A percentile compares a stretch with the other conserved stretches of the same genome.
Evolutionary conservation across 2,113 vertebrate genomes (phyloP).

Genomic region (Opisthocomus hoazin): DNA sequence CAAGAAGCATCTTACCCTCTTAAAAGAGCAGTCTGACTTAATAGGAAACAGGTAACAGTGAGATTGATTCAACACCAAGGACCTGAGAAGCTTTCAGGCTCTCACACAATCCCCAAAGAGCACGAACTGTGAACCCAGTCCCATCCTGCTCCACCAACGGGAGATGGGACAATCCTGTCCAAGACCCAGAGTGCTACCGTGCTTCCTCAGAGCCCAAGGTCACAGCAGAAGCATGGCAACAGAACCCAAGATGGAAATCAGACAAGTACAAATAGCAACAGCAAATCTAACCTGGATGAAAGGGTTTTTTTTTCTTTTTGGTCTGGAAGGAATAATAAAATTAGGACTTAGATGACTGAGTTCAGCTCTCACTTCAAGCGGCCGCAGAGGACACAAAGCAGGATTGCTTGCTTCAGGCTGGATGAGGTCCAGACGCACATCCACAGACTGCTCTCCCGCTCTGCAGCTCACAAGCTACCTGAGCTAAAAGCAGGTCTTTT

Average conservation of each 20-base stretch:
- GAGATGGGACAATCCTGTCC: neutral
- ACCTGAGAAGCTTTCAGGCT: neutral
- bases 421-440: neutral
- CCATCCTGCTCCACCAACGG: neutral
- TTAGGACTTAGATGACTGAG: neutral
- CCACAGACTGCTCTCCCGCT: neutral
- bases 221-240: neutral
- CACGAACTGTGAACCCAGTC: neutral
- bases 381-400: neutral
- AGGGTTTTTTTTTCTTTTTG: neutral
- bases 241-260: neutral
- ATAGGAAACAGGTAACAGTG: neutral
- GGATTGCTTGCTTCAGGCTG: neutral
- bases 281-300: neutral
- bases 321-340: neutral
- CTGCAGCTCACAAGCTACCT: neutral
- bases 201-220: neutral
- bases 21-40: neutral
- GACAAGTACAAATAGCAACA: neutral
- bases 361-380: neutral
- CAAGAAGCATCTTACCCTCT: neutral
- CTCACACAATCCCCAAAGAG: neutral
- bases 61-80: neutral
- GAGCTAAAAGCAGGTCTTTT: neutral
- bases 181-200: fast-evolving